Percentiles rank a stretch among this genome's conserved stretches.
phyloP scores from a whole-genome alignment of 1,140 invertebrate species.

The Papilio xuthus region DNA sequence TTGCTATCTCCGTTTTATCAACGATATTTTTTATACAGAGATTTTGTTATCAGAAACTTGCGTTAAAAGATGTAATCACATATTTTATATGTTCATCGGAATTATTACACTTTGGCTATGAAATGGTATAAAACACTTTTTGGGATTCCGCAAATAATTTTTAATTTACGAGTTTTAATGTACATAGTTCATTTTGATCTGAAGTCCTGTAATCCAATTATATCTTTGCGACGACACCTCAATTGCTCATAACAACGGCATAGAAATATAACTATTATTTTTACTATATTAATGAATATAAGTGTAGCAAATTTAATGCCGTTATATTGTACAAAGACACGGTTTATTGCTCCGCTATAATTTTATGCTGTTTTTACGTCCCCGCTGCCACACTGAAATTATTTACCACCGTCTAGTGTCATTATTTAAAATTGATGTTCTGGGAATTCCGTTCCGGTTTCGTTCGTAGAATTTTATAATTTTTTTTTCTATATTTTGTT shows the following conservation, averaged over 20 bases:
- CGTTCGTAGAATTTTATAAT: background rate
- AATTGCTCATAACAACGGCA: background rate
- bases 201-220: background rate
- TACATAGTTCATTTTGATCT: background rate
- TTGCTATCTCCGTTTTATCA: too few species aligned
- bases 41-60: too few species aligned
- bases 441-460: constrained; percentile 35
- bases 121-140: too few species aligned
- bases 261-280: background rate
- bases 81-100: too few species aligned
- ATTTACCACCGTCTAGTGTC: constrained; percentile 24
- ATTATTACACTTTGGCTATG: too few species aligned
- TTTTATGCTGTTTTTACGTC: constrained; percentile 37
- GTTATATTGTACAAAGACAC: constrained; percentile 25
- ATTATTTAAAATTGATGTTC: constrained; percentile 38
- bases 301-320: constrained; percentile 7
- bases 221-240: background rate
- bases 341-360: constrained; percentile 35
- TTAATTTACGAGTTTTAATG: too few species aligned
- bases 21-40: too few species aligned
- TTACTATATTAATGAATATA: background rate
- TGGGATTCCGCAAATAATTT: too few species aligned
- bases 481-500: background rate
- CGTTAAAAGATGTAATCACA: too few species aligned
- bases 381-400: constrained; percentile 9